These are phyloP conservation scores for Donacobius atricapilla DNA, from an alignment of 2,113 vertebrate genomes.

Conservation along the genomic window DNA sequence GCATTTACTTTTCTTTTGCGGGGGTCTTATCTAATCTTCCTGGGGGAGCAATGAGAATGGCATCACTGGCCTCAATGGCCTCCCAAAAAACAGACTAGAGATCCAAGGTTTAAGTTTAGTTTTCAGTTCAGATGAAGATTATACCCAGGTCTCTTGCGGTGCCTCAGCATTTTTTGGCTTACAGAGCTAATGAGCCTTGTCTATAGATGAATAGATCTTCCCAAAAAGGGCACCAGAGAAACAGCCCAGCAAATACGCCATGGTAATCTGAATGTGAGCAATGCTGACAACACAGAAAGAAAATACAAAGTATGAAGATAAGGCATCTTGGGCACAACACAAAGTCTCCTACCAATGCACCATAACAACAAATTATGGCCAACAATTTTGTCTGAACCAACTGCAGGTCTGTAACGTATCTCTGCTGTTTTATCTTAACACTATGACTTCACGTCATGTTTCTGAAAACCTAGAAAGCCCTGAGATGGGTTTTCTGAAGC, in stretches of 20 bases:
- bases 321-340: not conserved
- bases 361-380: not conserved
- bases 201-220: not conserved
- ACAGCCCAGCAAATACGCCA: not conserved
- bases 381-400: not conserved
- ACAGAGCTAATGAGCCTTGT: not conserved
- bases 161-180: not conserved
- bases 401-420: not conserved
- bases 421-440: not conserved
- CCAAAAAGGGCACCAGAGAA: not conserved
- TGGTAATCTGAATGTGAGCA: not conserved
- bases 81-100: not conserved
- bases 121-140: not conserved
- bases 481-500: not conserved
- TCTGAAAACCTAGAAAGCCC: not conserved
- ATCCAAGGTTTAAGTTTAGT: not conserved
- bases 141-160: not conserved
- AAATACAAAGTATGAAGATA: not conserved
- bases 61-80: fast-evolving
- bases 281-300: not conserved
- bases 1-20: not conserved
- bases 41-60: not conserved
- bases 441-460: not conserved
- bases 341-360: not conserved
- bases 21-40: not conserved